Percentiles rank a stretch among this genome's conserved stretches.
These are phyloP conservation scores for Uria lomvia DNA, from an alignment of 2,113 vertebrate genomes.

Conservation along the genomic window DNA sequence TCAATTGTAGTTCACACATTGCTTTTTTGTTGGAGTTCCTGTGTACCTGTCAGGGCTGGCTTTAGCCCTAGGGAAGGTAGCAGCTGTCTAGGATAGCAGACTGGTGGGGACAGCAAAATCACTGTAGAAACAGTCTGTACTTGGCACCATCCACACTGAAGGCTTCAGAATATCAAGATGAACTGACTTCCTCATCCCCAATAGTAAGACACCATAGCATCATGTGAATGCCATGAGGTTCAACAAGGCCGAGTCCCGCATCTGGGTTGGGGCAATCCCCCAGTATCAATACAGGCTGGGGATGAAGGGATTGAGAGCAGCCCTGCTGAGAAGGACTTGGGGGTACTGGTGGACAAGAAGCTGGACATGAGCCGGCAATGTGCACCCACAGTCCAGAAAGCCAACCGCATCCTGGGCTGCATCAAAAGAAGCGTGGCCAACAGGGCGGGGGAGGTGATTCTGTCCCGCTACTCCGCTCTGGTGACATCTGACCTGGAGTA, in stretches of 20 bases:
- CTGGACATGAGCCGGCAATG: background rate
- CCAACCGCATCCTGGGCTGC: background rate
- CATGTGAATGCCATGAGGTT: background rate
- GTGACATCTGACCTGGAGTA: background rate
- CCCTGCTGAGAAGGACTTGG: background rate
- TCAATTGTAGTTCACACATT: background rate
- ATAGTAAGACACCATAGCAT: background rate
- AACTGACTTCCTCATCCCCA: background rate
- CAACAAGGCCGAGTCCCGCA: background rate
- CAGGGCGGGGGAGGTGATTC: background rate
- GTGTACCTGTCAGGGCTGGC: background rate
- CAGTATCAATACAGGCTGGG: background rate
- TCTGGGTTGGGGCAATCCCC: accelerated
- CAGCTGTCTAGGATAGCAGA: background rate
- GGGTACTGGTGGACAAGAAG: background rate
- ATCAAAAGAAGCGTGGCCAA: background rate
- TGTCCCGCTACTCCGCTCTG: background rate
- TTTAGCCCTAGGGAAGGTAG: background rate
- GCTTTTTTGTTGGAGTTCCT: background rate
- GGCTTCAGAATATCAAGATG: background rate
- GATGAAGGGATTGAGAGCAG: background rate
- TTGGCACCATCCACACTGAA: background rate
- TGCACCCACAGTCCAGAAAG: background rate
- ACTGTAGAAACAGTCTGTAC: background rate
- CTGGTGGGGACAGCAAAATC: background rate